phyloP scores from a whole-genome alignment of 2,113 vertebrate species.

The Irena cyanogastra region DNA sequence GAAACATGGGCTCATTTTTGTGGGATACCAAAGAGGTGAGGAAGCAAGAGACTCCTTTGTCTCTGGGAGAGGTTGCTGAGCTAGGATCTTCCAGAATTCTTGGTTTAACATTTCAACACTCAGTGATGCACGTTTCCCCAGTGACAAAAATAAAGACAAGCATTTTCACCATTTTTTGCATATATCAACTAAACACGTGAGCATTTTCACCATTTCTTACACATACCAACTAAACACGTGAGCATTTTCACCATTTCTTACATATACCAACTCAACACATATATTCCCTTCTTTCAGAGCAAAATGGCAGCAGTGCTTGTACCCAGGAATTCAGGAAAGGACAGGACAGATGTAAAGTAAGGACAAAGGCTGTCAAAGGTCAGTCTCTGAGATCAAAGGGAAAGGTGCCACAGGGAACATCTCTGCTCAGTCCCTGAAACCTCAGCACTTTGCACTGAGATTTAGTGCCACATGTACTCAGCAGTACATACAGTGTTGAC shows the following conservation, averaged over 20 bases:
- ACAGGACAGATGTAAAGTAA: background rate
- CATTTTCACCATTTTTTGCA: background rate
- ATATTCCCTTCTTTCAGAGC: background rate
- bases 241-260: background rate
- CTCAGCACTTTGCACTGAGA: background rate
- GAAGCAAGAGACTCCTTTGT: background rate
- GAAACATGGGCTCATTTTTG: fast-evolving
- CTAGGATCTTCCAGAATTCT: background rate
- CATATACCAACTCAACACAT: background rate
- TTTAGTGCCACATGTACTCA: background rate
- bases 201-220: background rate
- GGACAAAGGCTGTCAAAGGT: background rate
- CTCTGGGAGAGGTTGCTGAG: background rate
- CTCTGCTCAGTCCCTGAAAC: background rate
- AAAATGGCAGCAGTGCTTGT: background rate
- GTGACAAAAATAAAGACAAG: background rate
- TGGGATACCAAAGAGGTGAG: background rate
- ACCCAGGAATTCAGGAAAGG: background rate
- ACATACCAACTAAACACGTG: background rate
- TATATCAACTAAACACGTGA: background rate
- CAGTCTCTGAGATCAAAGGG: background rate
- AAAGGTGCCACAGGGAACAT: background rate
- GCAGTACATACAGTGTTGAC: background rate
- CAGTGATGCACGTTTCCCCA: background rate
- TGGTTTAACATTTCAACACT: background rate